phyloP scores from a whole-genome alignment of 2,888 invertebrate species.

The Penaeus monodon region DNA sequence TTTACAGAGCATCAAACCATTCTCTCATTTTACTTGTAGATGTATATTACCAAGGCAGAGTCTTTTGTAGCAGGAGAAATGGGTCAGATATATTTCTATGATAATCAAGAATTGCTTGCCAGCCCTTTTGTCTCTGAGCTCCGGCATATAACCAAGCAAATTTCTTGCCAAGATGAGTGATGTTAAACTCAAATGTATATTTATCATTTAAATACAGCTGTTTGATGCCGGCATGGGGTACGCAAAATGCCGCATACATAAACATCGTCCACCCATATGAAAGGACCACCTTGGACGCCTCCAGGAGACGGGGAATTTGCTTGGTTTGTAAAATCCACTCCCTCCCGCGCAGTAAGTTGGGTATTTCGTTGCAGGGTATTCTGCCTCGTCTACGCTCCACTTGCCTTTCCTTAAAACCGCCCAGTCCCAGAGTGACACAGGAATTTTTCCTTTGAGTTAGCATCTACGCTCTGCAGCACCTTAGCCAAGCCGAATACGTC shows the following conservation, averaged over 20 bases:
- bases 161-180: slow-evolving; percentile 5
- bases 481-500: slow-evolving; percentile 55
- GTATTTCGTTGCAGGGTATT: slow-evolving; percentile 67
- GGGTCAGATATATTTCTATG: no score
- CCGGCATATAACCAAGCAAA: not conserved
- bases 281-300: slow-evolving; percentile 68
- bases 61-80: no score
- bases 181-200: slow-evolving; percentile 5
- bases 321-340: slow-evolving; percentile 67
- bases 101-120: no score
- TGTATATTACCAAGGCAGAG: no score
- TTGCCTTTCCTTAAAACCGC: slow-evolving; percentile 67
- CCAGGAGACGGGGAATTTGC: slow-evolving; percentile 67
- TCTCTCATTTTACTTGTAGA: no score
- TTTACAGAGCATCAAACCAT: no score
- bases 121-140: no score
- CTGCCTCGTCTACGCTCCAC: slow-evolving; percentile 67
- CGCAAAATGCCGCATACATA: slow-evolving; percentile 71
- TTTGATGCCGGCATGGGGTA: slow-evolving; percentile 20
- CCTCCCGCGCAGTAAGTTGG: slow-evolving; percentile 68
- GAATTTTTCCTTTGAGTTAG: slow-evolving; percentile 3
- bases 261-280: slow-evolving; percentile 74
- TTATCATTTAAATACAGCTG: slow-evolving; percentile 22
- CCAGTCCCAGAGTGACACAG: slow-evolving; percentile 42
- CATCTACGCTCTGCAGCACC: slow-evolving; percentile 20